Conservation (phyloP, 2,797 vertebrate species). For the Emys orbicularis region DNA sequence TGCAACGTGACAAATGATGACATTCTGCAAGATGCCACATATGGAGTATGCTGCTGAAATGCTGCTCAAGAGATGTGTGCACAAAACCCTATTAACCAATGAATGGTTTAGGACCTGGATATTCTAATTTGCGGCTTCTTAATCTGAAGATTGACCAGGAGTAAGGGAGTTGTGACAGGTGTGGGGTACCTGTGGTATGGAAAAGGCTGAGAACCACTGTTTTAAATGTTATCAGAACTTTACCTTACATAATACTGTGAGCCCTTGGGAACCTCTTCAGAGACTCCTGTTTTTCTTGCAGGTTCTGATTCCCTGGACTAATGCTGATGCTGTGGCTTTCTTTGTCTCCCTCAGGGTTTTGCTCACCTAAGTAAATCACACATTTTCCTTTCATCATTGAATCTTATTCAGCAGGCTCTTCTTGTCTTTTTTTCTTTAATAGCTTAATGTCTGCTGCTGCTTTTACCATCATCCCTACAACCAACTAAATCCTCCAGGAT, state of each 20-base stretch:
- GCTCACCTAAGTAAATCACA: background rate
- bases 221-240: background rate
- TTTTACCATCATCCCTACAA: background rate
- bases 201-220: background rate
- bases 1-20: background rate
- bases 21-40: background rate
- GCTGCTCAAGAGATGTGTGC: background rate
- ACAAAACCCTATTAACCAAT: background rate
- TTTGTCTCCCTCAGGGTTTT: fast-evolving
- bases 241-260: background rate
- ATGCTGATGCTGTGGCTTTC: background rate
- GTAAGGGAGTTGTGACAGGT: background rate
- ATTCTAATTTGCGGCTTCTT: background rate
- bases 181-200: fast-evolving
- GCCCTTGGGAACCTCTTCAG: background rate
- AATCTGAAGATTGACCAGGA: background rate
- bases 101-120: background rate
- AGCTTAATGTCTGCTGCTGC: background rate
- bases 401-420: background rate
- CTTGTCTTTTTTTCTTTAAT: background rate
- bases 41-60: background rate
- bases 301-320: background rate
- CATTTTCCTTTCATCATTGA: background rate
- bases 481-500: no score
- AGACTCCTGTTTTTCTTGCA: background rate